These are phyloP conservation scores for Linepithema humile DNA, from an alignment of 1,140 invertebrate genomes.

Conservation along the genomic window DNA sequence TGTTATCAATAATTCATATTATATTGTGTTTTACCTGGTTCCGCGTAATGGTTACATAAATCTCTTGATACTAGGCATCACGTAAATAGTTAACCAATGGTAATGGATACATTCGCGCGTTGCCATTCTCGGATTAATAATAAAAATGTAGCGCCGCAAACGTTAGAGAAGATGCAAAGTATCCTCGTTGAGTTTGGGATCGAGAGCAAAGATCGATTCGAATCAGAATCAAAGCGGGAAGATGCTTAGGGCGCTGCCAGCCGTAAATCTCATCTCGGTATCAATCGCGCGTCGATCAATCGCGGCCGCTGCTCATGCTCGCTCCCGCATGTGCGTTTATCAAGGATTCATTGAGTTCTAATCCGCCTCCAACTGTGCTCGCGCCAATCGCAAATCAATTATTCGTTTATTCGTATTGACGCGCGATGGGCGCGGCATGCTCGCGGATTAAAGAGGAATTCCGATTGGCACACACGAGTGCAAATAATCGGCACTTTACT, in stretches of 20 bases:
- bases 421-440: constrained; percentile 3
- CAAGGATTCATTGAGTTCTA: constrained; percentile 34
- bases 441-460: constrained; percentile 34
- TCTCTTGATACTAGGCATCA: background rate
- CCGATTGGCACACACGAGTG: background rate
- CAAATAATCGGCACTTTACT: constrained; percentile 24
- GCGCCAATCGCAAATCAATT: constrained; percentile 30
- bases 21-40: background rate
- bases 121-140: constrained; percentile 16
- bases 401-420: constrained; percentile 35
- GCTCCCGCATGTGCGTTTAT: constrained; percentile 21
- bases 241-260: background rate
- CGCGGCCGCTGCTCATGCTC: background rate
- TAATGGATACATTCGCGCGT: background rate
- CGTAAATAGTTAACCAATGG: background rate
- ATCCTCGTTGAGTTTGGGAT: background rate
- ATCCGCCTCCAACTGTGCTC: constrained; percentile 14
- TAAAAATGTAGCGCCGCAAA: background rate
- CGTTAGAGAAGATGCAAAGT: background rate
- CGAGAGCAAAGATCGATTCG: background rate
- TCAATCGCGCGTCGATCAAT: constrained; percentile 33
- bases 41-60: background rate
- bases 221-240: background rate
- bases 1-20: constrained; percentile 3
- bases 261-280: constrained; percentile 32